Base-by-base conservation (phyloP, 2,113 vertebrate species). In the Ramphastos sulfuratus region DNA sequence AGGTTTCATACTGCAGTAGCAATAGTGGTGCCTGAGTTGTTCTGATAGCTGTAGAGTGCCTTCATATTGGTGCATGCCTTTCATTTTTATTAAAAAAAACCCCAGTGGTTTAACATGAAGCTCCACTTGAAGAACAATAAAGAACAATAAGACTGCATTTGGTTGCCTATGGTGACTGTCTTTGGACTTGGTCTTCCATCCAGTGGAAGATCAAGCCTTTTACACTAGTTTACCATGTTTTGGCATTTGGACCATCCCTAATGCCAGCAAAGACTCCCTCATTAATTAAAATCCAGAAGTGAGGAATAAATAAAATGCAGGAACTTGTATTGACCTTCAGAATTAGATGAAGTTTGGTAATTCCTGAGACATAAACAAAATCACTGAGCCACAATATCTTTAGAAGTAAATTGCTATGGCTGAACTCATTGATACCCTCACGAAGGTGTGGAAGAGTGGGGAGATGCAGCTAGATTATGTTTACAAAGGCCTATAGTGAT, bases 361-460 rank as follows among this genome's bases (percentile, higher is more conserved):
- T 52, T 90, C 23, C 44, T 5, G 1, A 82, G 63, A 46, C 23
- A 66, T 25, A 67, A 25, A 64, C 18, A 58, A 82, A 64, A 64
- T 20, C 35, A 12, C 10, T 44, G 82, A 79, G 14, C 14, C 27
- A 48, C 15, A 15, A 55, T 9, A 21, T 28, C 76, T 31, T 73
- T 50, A 82, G 35, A 52, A 82, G 82, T 10, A 59, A 42, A 8
- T 21, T 42, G n/a, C 35, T 30, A 17, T 14, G 46, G 28, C 64
- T 85, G 71, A 50, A 72, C 74, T 23, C 63, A 33, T 1, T 19
- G 71, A 16, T 59, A 50, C 27, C 63, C 55, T 13, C 42, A 5
- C 0, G 4, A 61, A 61, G 33, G 56, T 46, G 37, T 6, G 3
- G n/a, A 55, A 50, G 35, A 56, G 16, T 2, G 4, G 21, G 20